Conservation (phyloP, 2,797 vertebrate species). For the Enteromius fasciolatus region DNA sequence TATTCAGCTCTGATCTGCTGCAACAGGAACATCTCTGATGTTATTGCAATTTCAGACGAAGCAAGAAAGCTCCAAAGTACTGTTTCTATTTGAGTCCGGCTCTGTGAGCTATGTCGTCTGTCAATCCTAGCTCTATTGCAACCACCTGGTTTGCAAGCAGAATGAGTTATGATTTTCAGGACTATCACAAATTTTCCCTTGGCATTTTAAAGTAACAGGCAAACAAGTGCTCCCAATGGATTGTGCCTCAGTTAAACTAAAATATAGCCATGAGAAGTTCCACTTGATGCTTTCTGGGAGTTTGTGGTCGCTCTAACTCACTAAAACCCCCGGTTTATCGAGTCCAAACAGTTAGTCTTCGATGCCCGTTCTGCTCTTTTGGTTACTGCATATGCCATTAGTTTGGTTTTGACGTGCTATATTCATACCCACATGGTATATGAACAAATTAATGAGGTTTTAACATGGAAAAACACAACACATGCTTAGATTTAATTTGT, state of each 20-base stretch:
- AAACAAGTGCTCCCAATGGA: conserved; percentile 31
- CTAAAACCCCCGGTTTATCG: background rate
- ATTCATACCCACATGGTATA: conserved; percentile 29
- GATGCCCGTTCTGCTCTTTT: background rate
- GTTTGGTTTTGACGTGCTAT: conserved; percentile 18
- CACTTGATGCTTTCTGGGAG: conserved; percentile 22
- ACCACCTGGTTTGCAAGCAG: conserved; percentile 24
- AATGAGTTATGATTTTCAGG: conserved; percentile 38
- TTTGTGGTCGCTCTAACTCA: conserved; percentile 27
- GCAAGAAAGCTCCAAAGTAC: background rate
- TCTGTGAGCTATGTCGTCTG: background rate
- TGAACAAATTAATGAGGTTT: conserved; percentile 44
- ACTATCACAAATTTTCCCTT: conserved; percentile 6
- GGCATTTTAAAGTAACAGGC: conserved; percentile 22
- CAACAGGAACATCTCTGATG: conserved; percentile 17
- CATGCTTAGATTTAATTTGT: conserved; percentile 36
- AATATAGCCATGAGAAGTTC: conserved; percentile 20
- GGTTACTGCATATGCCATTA: background rate
- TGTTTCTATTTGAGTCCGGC: background rate
- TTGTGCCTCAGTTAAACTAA: conserved; percentile 24
- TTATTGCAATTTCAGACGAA: conserved; percentile 36
- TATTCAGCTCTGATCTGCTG: conserved; percentile 12
- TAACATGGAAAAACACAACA: conserved; percentile 40
- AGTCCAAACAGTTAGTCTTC: conserved; percentile 18
- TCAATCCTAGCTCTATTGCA: background rate